Evolutionary conservation across 2,113 vertebrate genomes (phyloP).

Genomic region (Cinclus cinclus): DNA sequence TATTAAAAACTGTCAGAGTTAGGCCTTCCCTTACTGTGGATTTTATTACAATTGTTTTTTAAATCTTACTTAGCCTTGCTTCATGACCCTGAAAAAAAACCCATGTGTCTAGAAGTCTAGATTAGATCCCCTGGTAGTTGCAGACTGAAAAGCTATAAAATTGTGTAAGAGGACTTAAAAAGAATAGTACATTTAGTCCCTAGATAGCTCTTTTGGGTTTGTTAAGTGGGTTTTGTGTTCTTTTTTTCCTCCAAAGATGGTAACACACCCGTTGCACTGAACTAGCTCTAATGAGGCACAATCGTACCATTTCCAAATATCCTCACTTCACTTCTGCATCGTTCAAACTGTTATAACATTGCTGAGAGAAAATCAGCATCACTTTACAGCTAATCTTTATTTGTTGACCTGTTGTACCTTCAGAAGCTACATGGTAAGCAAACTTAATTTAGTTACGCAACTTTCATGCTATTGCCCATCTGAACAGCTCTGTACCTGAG

Average conservation of each 20-base stretch:
- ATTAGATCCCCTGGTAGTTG: neutral
- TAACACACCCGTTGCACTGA: neutral
- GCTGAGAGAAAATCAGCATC: neutral
- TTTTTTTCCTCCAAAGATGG: neutral
- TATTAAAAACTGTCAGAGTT: neutral
- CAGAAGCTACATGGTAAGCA: neutral
- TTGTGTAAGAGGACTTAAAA: neutral
- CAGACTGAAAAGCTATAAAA: neutral
- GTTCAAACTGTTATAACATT: neutral
- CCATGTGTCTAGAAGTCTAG: neutral
- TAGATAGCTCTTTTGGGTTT: neutral
- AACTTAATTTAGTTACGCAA: neutral
- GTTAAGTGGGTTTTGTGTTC: neutral
- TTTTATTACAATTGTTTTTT: slow-evolving; percentile 10
- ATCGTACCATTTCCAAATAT: neutral
- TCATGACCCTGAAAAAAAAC: neutral
- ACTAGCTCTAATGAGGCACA: slow-evolving; percentile 5
- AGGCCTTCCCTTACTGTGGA: neutral
- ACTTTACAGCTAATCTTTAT: neutral
- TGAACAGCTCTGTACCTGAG: neutral
- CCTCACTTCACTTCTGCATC: neutral
- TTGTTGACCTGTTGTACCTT: neutral
- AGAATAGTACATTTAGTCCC: neutral
- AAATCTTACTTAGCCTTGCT: neutral
- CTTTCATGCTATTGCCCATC: neutral